Conservation (phyloP, 2,888 invertebrate species). For the Megalurothrips usitatus region DNA sequence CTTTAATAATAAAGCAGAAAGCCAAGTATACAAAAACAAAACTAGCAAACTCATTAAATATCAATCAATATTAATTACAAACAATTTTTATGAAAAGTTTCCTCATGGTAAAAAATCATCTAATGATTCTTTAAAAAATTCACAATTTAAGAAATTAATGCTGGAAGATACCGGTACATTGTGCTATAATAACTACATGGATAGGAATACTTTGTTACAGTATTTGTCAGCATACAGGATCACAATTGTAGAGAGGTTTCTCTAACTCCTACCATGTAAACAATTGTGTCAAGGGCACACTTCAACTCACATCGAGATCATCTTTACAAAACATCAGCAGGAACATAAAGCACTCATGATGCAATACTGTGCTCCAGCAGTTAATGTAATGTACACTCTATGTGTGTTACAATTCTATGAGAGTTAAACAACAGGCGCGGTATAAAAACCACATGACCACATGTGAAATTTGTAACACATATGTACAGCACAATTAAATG, state of each 20-base stretch:
- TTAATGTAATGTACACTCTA: neutral
- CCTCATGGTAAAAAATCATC: neutral
- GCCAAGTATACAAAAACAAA: neutral
- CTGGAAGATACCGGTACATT: neutral
- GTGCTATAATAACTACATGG: neutral
- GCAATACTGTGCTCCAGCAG: neutral
- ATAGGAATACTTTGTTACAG: neutral
- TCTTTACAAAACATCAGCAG: neutral
- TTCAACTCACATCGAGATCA: neutral
- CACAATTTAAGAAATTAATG: neutral
- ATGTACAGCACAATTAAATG: neutral
- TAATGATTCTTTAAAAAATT: neutral
- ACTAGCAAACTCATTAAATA: neutral
- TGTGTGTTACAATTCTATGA: neutral
- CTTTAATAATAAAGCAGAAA: neutral
- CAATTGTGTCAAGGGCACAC: neutral
- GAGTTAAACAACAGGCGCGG: neutral
- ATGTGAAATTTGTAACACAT: neutral
- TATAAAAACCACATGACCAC: neutral
- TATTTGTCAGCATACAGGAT: neutral
- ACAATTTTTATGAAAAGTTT: neutral
- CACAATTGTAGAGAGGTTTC: neutral
- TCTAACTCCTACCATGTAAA: neutral
- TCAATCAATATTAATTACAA: neutral
- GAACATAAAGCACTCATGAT: neutral